Percentiles rank a stretch among this genome's conserved stretches.
Evolutionary conservation across 2,888 invertebrate genomes (phyloP).

Genomic region (Idaea dimidiata): DNA sequence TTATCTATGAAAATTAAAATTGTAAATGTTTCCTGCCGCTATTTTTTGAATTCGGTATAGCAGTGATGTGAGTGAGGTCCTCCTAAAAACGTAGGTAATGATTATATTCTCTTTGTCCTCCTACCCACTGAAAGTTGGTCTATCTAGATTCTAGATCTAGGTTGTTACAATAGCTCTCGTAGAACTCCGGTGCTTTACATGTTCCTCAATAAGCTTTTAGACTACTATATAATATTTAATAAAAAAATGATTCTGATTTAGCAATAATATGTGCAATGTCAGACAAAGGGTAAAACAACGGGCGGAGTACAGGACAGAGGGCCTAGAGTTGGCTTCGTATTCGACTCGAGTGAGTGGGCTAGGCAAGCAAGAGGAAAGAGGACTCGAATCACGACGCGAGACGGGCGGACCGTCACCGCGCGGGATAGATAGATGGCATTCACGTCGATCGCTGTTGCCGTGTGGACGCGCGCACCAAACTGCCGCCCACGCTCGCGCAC

Average conservation of each 20-base stretch:
- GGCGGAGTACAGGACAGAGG: constrained; percentile 14
- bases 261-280: constrained; percentile 16
- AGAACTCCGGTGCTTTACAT: too few species aligned
- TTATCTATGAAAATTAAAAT: neutral
- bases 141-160: too few species aligned
- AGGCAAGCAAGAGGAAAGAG: constrained; percentile 15
- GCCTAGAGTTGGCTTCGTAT: constrained; percentile 13
- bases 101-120: too few species aligned
- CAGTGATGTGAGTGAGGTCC: neutral
- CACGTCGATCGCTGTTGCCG: constrained; percentile 57
- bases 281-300: constrained; percentile 20
- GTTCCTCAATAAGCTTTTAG: too few species aligned
- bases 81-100: too few species aligned
- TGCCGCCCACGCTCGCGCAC: constrained; percentile 12
- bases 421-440: constrained; percentile 59
- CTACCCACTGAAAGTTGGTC: too few species aligned
- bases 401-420: constrained; percentile 33
- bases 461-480: constrained; percentile 51
- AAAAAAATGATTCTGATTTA: constrained; percentile 5
- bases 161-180: too few species aligned
- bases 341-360: constrained; percentile 14
- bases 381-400: constrained; percentile 12
- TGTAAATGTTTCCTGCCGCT: neutral
- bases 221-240: constrained; percentile 10
- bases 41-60: neutral